phyloP scores from a whole-genome alignment of 2,113 vertebrate species.

The Lepisosteus osseus region DNA sequence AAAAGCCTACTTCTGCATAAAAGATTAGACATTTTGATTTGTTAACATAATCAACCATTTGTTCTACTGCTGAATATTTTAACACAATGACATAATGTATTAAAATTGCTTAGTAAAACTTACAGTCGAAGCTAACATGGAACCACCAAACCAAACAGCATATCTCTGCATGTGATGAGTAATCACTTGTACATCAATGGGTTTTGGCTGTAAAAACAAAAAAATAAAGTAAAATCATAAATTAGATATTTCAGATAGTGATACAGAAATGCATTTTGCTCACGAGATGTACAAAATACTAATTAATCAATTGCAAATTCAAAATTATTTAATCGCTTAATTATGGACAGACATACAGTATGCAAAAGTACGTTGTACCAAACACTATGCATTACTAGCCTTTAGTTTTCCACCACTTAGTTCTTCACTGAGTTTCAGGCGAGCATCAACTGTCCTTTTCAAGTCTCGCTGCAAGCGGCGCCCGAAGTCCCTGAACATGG shows the following conservation, averaged over 20 bases:
- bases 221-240: neutral
- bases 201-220: constrained; percentile 78
- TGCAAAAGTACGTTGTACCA: too few relatives aligned
- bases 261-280: neutral
- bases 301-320: too few relatives aligned
- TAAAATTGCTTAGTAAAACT: constrained; percentile 47
- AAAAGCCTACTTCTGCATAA: too few relatives aligned
- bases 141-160: constrained; percentile 96
- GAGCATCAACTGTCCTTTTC: constrained; percentile 92
- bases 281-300: too few relatives aligned
- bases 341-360: too few relatives aligned
- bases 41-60: too few relatives aligned
- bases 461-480: constrained; percentile 92
- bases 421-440: constrained; percentile 95
- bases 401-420: constrained; percentile 94
- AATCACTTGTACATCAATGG: constrained; percentile 94
- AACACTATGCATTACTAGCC: constrained; percentile 54
- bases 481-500: constrained; percentile 98
- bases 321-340: too few relatives aligned
- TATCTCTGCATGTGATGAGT: constrained; percentile 98
- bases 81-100: too few relatives aligned
- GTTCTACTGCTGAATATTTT: too few relatives aligned
- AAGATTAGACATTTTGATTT: too few relatives aligned
- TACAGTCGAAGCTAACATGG: constrained; percentile 97
- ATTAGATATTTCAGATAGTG: neutral